phyloP scores from a whole-genome alignment of 2,888 invertebrate species.

The Sphecodes monilicornis region DNA sequence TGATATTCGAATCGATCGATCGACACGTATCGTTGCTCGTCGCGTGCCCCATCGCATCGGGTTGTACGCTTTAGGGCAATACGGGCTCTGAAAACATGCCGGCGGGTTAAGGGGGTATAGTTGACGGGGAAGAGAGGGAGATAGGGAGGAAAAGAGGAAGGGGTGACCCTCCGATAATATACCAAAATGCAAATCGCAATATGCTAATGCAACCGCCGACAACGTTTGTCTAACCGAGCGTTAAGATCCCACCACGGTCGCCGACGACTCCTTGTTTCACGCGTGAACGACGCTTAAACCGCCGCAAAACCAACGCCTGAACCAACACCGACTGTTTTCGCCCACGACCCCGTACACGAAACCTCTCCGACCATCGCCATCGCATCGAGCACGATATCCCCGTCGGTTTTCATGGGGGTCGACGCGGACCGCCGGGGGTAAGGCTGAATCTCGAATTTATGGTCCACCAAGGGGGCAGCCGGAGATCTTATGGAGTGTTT shows the following conservation, averaged over 20 bases:
- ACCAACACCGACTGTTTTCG: slow-evolving; percentile 67
- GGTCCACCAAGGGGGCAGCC: not conserved
- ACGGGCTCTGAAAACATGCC: slow-evolving; percentile 45
- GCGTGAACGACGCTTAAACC: slow-evolving; percentile 77
- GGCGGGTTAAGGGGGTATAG: not conserved
- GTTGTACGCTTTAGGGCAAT: slow-evolving; percentile 46
- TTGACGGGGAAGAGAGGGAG: not conserved
- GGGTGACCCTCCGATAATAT: slow-evolving; percentile 47
- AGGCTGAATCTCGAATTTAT: slow-evolving; percentile 27
- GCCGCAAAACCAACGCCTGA: slow-evolving; percentile 68
- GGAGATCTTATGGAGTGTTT: slow-evolving; percentile 18
- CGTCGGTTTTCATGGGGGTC: slow-evolving; percentile 9
- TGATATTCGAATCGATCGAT: slow-evolving; percentile 41
- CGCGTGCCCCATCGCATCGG: slow-evolving; percentile 47
- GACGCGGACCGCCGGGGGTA: not conserved
- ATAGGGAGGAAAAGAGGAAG: not conserved
- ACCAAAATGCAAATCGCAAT: slow-evolving; percentile 71
- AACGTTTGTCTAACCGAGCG: slow-evolving; percentile 73
- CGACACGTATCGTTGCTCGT: slow-evolving; percentile 28
- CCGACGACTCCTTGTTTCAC: slow-evolving; percentile 77
- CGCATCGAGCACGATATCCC: not conserved
- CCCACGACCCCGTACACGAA: slow-evolving; percentile 11
- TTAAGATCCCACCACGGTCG: slow-evolving; percentile 67
- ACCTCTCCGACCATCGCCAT: slow-evolving; percentile 1
- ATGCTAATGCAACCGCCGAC: slow-evolving; percentile 69